Conservation (phyloP, 2,888 invertebrate species). For the Gastrophysa polygoni region DNA sequence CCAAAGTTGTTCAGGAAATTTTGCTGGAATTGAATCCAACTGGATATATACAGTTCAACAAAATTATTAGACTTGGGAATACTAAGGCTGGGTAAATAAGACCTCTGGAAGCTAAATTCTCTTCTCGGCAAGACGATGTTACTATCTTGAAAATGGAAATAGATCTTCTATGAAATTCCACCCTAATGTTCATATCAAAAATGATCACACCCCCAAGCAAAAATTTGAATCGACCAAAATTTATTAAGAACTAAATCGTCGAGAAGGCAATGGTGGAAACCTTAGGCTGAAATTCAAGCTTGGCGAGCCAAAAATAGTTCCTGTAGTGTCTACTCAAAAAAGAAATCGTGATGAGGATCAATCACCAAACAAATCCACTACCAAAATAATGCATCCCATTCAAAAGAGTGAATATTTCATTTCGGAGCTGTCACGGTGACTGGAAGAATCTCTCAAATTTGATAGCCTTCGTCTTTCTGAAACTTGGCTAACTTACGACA, state of each 20-base stretch:
- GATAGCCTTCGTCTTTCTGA: not conserved
- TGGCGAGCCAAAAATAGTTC: not conserved
- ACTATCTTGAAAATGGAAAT: not conserved
- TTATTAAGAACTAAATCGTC: not conserved
- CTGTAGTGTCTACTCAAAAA: not conserved
- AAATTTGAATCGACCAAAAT: not conserved
- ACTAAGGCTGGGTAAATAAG: too few species aligned
- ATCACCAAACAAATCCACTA: not conserved
- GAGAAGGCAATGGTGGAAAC: not conserved
- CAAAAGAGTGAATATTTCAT: not conserved
- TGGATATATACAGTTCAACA: too few species aligned
- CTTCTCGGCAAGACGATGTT: not conserved
- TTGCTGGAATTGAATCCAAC: too few species aligned
- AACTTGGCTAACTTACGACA: not conserved
- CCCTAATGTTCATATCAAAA: not conserved
- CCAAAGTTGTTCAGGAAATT: too few species aligned
- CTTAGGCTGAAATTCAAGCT: not conserved
- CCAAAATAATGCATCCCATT: not conserved
- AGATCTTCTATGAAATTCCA: not conserved
- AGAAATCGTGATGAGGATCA: constrained; percentile 2
- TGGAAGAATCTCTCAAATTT: not conserved
- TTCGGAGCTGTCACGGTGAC: not conserved
- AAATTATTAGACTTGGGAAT: too few species aligned
- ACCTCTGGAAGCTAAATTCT: too few species aligned
- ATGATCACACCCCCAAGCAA: not conserved